These are phyloP conservation scores for Anarsia innoxiella DNA, from an alignment of 2,888 invertebrate species.

Conservation along the genomic window DNA sequence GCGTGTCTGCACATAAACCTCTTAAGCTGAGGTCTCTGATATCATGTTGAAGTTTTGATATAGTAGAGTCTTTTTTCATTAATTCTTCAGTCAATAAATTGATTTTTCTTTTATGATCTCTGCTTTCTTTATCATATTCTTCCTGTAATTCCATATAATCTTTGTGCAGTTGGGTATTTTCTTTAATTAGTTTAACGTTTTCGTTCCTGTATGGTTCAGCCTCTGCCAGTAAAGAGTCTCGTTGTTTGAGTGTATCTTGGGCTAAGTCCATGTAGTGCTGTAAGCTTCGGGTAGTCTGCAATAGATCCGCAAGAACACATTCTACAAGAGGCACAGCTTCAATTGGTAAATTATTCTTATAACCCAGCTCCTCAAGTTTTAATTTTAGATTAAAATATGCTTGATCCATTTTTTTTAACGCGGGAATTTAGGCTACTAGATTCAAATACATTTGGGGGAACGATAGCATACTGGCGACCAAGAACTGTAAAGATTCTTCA, in stretches of 20 bases:
- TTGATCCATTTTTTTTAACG: conserved; percentile 56
- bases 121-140: conserved; percentile 71
- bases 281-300: conserved; percentile 91
- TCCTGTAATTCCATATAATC: conserved; percentile 80
- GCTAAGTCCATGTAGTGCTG: conserved; percentile 88
- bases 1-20: conserved; percentile 62
- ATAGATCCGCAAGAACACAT: conserved; percentile 85
- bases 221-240: conserved; percentile 79
- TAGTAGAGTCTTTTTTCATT: conserved; percentile 63
- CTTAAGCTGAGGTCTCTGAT: conserved; percentile 58
- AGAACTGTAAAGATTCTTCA: too few species aligned
- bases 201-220: conserved; percentile 88
- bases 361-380: conserved; percentile 88
- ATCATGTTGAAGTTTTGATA: conserved; percentile 60
- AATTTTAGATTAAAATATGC: conserved; percentile 70
- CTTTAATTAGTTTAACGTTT: conserved; percentile 83
- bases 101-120: conserved; percentile 78
- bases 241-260: conserved; percentile 81
- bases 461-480: too few species aligned
- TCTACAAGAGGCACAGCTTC: conserved; percentile 88
- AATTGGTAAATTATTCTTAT: conserved; percentile 82
- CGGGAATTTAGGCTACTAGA: too few species aligned
- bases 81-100: conserved; percentile 78
- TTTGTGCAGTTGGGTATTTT: conserved; percentile 83
- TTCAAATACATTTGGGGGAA: too few species aligned